A percentile compares a stretch with the other conserved stretches of the same genome.
phyloP scores from a whole-genome alignment of 1,140 invertebrate species.

The Choristoneura fumiferana region DNA sequence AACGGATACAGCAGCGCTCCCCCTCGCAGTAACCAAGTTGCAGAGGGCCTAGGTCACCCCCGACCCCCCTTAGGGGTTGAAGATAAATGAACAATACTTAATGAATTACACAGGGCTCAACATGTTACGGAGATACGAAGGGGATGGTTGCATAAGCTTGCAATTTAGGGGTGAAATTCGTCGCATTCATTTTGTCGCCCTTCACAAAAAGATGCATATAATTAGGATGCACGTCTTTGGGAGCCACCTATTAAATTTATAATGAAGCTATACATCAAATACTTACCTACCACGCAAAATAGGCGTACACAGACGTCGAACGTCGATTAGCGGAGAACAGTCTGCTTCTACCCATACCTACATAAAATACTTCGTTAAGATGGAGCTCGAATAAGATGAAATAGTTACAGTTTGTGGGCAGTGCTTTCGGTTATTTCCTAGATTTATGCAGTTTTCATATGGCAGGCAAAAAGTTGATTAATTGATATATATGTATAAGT shows the following conservation, averaged over 20 bases:
- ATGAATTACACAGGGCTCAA: constrained; percentile 22
- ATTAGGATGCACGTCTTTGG: constrained; percentile 17
- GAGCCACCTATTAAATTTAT: background rate
- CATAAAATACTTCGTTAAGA: no score
- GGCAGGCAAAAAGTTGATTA: background rate
- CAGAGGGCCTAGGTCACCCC: constrained; percentile 22
- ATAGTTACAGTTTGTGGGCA: no score
- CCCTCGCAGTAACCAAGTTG: background rate
- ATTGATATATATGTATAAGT: background rate
- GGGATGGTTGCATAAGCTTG: constrained; percentile 17
- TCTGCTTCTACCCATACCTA: no score
- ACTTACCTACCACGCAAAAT: no score
- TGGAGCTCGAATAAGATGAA: no score
- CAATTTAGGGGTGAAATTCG: constrained; percentile 19
- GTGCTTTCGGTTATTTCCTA: no score
- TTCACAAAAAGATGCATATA: constrained; percentile 21
- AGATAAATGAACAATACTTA: constrained; percentile 23
- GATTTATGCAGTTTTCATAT: no score
- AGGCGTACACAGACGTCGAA: no score
- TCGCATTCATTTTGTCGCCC: constrained; percentile 21
- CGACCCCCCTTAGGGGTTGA: constrained; percentile 16
- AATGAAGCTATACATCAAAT: background rate
- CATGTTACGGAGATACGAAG: constrained; percentile 16
- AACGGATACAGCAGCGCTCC: constrained; percentile 20
- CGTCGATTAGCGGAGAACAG: no score